Evolutionary conservation across 2,797 vertebrate genomes (phyloP).

Genomic region (Lophius americanus): DNA sequence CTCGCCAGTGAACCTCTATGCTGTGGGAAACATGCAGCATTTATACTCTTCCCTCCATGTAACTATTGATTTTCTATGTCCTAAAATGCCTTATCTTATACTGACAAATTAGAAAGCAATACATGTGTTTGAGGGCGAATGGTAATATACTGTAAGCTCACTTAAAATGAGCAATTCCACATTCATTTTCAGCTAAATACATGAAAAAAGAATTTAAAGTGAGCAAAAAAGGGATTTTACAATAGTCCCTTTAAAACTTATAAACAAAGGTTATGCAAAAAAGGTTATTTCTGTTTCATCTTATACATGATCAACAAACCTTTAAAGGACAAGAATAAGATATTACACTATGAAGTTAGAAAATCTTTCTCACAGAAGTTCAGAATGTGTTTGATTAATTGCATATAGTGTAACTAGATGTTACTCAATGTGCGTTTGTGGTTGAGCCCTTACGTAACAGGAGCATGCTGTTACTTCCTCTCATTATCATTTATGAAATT

Average conservation of each 20-base stretch:
- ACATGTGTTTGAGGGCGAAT: constrained; percentile 15
- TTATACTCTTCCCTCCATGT: constrained; percentile 3
- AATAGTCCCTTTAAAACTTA: not conserved
- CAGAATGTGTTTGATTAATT: not conserved
- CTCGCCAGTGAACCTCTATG: constrained; percentile 41
- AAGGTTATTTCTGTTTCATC: not conserved
- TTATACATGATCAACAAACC: too few species aligned
- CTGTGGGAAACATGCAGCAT: constrained; percentile 25
- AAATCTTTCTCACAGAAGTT: too few species aligned
- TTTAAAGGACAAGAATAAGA: too few species aligned
- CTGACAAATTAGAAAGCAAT: constrained; percentile 56
- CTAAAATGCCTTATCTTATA: constrained; percentile 23
- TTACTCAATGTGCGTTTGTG: constrained; percentile 30
- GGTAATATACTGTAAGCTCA: constrained; percentile 10
- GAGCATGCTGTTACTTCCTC: constrained; percentile 62
- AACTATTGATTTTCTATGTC: constrained; percentile 32
- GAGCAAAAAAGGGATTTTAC: not conserved
- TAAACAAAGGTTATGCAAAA: not conserved
- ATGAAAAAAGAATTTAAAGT: not conserved
- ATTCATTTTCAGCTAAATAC: not conserved
- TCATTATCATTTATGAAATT: constrained; percentile 69
- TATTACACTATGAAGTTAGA: not conserved
- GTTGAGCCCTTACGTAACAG: constrained; percentile 40
- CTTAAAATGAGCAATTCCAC: constrained; percentile 1
- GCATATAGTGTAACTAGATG: constrained; percentile 4